phyloP scores from a whole-genome alignment of 2,113 vertebrate genomes.

The Myotis davidii region DNA sequence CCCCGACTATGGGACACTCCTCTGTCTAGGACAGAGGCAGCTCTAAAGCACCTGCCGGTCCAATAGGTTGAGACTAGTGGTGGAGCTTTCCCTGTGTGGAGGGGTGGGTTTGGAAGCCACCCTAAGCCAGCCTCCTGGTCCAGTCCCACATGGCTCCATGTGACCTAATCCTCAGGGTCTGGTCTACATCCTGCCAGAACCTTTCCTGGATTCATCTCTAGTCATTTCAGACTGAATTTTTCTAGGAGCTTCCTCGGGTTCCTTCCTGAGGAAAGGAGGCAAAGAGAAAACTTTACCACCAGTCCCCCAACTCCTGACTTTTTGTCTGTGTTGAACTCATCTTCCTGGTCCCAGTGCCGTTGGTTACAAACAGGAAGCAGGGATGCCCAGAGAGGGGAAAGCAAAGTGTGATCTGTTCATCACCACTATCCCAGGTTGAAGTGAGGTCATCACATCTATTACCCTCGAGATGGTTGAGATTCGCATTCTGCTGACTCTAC shows the following conservation, averaged over 20 bases:
- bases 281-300: conserved; percentile 33
- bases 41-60: background rate
- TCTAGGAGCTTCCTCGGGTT: conserved; percentile 53
- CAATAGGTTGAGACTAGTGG: background rate
- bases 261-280: conserved; percentile 68
- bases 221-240: conserved; percentile 38
- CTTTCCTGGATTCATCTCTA: conserved; percentile 33
- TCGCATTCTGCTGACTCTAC: background rate
- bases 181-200: conserved; percentile 36
- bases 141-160: background rate
- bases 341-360: conserved; percentile 53
- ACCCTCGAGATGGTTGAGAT: background rate
- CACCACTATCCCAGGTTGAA: background rate
- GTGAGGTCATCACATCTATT: background rate
- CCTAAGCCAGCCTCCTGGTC: background rate
- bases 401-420: background rate
- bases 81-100: background rate
- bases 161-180: background rate
- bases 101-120: background rate
- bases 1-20: background rate
- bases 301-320: background rate
- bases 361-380: conserved; percentile 62
- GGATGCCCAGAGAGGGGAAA: conserved; percentile 31
- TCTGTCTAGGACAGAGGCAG: background rate
- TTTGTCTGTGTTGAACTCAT: conserved; percentile 58